Evolutionary conservation across 2,888 invertebrate genomes (phyloP), one percentile per base, ranked within the genome.

Genomic region (Coleophora deauratella): DNA sequence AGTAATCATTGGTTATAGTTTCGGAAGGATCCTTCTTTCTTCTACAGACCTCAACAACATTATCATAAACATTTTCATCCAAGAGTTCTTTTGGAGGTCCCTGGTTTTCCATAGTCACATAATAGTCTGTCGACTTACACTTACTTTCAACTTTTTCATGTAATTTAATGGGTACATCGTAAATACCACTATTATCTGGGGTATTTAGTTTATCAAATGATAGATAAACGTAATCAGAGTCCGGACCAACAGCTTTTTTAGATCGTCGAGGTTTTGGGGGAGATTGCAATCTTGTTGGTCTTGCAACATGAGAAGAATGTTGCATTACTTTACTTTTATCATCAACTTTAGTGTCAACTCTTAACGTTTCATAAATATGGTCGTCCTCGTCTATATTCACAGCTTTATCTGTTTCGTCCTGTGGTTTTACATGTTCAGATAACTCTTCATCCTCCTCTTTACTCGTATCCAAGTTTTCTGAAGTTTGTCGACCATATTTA

Each of bases 331-430:
- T 79, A 50, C 72, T 78, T 56, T 79, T 76, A 48, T 72, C 74
- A 6, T 71, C 67, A 2, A 60, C 58, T 55, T 66, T 67, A n/a
- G 64, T 72, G 13, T 81, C 81, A 8, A 84, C 62, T 49, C 88
- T 77, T 30, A 90, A 61, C 28, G 89, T 89, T 60, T 90, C 90
- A 50, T 90, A 90, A 50, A 89, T 89, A 35, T 88, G 89, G 48
- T 88, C 88, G 40, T 86, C 87, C n/a, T 82, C 84, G 15, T 68
- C 59, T 7, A 54, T 62, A 12, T 67, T 8, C 11, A 4, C 11
- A 2, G 10, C 4, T 31, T 10, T 65, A 30, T 59, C 66, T 31
- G 57, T 41, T 49, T 71, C 66, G 9, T 54, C 53, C 40, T 58
- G 57, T n/a, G 59, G 47, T 38, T 58, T 57, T 9, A 53, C 47